Percentiles rank a stretch among this genome's conserved stretches.
phyloP scores from a whole-genome alignment of 2,797 vertebrate genomes.

The Myotis planiceps region DNA sequence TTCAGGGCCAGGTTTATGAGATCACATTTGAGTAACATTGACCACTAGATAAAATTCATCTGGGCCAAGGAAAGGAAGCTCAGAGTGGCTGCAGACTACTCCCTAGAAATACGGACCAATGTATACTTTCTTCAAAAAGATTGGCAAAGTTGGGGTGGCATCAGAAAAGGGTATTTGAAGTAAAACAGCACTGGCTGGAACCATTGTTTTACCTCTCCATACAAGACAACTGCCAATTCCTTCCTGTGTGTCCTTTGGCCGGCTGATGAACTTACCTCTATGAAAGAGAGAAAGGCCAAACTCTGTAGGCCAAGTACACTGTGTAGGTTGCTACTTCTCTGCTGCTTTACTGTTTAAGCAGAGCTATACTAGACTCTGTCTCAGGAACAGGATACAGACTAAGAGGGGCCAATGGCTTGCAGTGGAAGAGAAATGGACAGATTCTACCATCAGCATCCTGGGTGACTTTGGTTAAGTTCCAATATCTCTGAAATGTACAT shows the following conservation, averaged over 20 bases:
- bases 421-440: not conserved
- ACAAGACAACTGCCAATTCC: not conserved
- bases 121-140: not conserved
- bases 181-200: not conserved
- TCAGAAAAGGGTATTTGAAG: not conserved
- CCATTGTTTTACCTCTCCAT: not conserved
- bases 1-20: not conserved
- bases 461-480: not conserved
- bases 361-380: not conserved
- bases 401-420: not conserved
- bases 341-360: not conserved
- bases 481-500: not conserved
- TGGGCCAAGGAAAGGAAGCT: not conserved
- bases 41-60: constrained; percentile 29
- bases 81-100: not conserved
- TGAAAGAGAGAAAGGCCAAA: not conserved
- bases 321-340: not conserved
- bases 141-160: not conserved
- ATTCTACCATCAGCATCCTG: not conserved
- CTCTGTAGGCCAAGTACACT: not conserved
- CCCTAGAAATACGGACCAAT: not conserved
- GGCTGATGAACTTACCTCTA: not conserved
- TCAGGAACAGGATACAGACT: not conserved
- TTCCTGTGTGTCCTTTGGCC: not conserved
- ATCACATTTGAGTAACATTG: not conserved